Evolutionary conservation across 2,797 vertebrate species (phyloP).

Genomic region (Microctenopoma steveboyesi): DNA sequence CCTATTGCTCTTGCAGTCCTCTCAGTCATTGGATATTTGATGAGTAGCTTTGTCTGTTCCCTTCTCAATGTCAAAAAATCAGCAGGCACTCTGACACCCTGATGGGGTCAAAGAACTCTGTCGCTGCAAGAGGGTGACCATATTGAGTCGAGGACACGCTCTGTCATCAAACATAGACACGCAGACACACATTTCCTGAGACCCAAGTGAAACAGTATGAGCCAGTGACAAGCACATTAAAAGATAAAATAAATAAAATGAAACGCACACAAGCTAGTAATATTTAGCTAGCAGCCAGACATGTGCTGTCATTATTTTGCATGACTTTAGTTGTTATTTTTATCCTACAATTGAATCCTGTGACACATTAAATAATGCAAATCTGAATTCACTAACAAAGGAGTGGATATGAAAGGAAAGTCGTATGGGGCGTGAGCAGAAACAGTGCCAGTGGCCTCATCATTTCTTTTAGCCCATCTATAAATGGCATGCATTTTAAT

Average conservation of each 20-base stretch:
- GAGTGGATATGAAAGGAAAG: slow-evolving; percentile 63
- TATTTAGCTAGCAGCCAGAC: slow-evolving; percentile 47
- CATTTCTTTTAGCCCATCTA: slow-evolving; percentile 80
- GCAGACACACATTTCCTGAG: slow-evolving; percentile 37
- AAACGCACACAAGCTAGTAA: slow-evolving; percentile 47
- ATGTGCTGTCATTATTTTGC: slow-evolving; percentile 50
- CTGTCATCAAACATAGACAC: slow-evolving; percentile 58
- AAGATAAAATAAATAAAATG: slow-evolving; percentile 47
- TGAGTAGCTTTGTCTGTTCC: slow-evolving; percentile 74
- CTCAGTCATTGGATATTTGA: slow-evolving; percentile 71
- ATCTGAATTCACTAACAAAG: slow-evolving; percentile 67
- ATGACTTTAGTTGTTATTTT: slow-evolving; percentile 71
- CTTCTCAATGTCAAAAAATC: slow-evolving; percentile 79
- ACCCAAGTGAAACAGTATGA: slow-evolving; percentile 37
- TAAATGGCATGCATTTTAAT: slow-evolving; percentile 85
- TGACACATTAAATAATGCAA: slow-evolving; percentile 70
- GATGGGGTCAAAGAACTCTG: slow-evolving; percentile 78
- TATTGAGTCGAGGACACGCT: slow-evolving; percentile 67
- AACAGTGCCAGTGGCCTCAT: slow-evolving; percentile 72
- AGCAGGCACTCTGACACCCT: slow-evolving; percentile 74
- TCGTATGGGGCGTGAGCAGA: slow-evolving; percentile 63
- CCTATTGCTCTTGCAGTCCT: slow-evolving; percentile 53
- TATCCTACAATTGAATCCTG: slow-evolving; percentile 60
- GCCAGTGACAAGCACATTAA: slow-evolving; percentile 4
- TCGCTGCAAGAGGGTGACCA: slow-evolving; percentile 67